Base-by-base conservation (phyloP, 92 coral and sea anemone genomes). In the Palythoa caribaeorum region DNA sequence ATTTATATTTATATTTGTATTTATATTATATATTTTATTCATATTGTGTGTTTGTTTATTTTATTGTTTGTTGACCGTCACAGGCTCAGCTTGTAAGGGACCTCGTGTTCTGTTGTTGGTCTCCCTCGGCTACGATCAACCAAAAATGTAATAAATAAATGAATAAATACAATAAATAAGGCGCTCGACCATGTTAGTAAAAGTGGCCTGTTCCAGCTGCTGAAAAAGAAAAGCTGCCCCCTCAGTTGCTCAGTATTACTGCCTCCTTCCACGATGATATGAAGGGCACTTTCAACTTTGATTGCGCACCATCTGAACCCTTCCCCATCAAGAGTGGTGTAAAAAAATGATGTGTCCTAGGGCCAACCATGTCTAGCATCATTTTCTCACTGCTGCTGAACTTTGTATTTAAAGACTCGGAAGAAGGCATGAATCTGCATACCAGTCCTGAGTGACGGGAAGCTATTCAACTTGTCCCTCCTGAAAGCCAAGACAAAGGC, bases 281-380 rank as follows among this genome's bases (percentile, higher is more conserved):
- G 86, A 35, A 74, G 73, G 84, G 89, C 9, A 77, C 87, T 37
- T 77, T 87, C 89, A 53, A 72, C 39, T 87, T 47, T 68, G 44
- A 87, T 68, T 76, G 53, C 40, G 13, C 17, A 16, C 11, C 73
- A 10, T 77, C 89, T 15, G 86, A 77, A 35, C 55, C 55, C 51
- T 54, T 87, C 2, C 4, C 28, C 53, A 57, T 87, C 86, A 37
- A 36, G 48, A 74, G 89, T 53, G 89, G 89, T 15, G 75, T 77
- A 44, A 87, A 87, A 53, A 86, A 87, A 44, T 86, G 89, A 19
- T 87, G 87, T 71, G 86, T 87, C 73, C 87, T 87, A 37, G 89
- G 75, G 11, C 55, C 89, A 44, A 87, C 89, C 14, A 48, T 87
- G 70, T 55, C 36, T n/a, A 76, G 75, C 6, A 87, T 87, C 52